phyloP scores from a whole-genome alignment of 2,113 vertebrate genomes.

The Notiomystis cincta region DNA sequence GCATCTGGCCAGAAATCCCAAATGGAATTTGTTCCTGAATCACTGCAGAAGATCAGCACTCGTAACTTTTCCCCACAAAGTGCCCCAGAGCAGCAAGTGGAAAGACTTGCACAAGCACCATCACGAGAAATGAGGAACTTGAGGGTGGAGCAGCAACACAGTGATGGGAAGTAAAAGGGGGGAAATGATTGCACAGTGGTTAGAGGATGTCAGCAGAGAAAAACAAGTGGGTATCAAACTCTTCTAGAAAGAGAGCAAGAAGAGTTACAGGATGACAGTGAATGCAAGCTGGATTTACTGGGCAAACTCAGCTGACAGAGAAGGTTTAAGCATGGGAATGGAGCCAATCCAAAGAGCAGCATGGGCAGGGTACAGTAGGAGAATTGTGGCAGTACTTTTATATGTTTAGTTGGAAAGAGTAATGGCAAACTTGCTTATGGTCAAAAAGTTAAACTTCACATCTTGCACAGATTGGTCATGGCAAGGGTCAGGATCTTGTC shows the following conservation, averaged over 20 bases:
- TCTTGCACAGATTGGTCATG: background rate
- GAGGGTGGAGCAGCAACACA: slow-evolving; percentile 9
- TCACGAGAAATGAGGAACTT: slow-evolving; percentile 37
- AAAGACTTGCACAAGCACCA: background rate
- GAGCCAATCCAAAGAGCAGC: background rate
- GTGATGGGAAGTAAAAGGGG: slow-evolving; percentile 15
- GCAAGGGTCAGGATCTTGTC: background rate
- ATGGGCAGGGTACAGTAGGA: background rate
- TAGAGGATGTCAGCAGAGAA: background rate
- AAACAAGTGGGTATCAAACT: slow-evolving; percentile 6
- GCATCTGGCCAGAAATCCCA: background rate
- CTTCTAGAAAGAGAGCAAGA: background rate
- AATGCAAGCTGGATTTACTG: background rate
- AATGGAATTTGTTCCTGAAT: background rate
- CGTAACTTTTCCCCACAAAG: background rate
- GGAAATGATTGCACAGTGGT: slow-evolving; percentile 27
- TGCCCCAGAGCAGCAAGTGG: background rate
- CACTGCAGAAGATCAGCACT: background rate
- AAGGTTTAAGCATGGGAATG: background rate
- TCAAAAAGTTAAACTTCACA: background rate
- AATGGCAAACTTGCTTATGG: accelerated
- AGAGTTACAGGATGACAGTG: background rate
- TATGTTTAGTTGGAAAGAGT: background rate
- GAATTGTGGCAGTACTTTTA: background rate
- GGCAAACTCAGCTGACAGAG: background rate